These are phyloP conservation scores for Telmatochromis brichardi DNA, from an alignment of 2,113 vertebrate genomes.

Conservation along the genomic window DNA sequence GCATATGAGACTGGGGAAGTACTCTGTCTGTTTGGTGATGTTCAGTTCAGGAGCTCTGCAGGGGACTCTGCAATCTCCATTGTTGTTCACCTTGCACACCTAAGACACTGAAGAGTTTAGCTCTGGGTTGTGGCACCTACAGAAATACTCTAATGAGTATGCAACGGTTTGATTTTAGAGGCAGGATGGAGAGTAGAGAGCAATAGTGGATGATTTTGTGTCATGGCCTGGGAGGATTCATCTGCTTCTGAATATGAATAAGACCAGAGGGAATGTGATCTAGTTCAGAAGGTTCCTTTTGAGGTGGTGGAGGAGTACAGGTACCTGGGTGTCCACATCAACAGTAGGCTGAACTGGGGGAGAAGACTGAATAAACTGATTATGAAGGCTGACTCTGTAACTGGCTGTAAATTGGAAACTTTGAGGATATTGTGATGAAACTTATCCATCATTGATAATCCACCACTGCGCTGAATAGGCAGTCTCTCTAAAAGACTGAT, in stretches of 20 bases:
- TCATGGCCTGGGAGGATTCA: not conserved
- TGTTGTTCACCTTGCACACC: not conserved
- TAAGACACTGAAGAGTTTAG: not conserved
- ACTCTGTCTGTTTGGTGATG: not conserved
- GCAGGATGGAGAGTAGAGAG: not conserved
- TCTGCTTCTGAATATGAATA: not conserved
- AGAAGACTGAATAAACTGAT: not conserved
- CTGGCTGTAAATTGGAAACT: not conserved
- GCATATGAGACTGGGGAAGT: not conserved
- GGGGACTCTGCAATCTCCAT: not conserved
- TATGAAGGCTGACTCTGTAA: not conserved
- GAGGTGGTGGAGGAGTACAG: not conserved
- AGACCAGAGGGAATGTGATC: not conserved
- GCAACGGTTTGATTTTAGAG: not conserved
- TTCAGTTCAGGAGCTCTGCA: not conserved
- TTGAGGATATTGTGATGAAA: not conserved
- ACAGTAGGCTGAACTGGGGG: not conserved
- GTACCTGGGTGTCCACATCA: not conserved
- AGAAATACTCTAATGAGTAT: not conserved
- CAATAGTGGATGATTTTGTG: not conserved
- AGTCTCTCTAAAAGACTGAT: not conserved
- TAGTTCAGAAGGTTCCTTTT: not conserved
- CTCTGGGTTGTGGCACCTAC: not conserved
- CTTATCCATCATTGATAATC: not conserved
- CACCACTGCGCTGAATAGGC: not conserved